Evolutionary conservation across 2,888 invertebrate genomes (phyloP).

Genomic region (Nemoura dubitans): DNA sequence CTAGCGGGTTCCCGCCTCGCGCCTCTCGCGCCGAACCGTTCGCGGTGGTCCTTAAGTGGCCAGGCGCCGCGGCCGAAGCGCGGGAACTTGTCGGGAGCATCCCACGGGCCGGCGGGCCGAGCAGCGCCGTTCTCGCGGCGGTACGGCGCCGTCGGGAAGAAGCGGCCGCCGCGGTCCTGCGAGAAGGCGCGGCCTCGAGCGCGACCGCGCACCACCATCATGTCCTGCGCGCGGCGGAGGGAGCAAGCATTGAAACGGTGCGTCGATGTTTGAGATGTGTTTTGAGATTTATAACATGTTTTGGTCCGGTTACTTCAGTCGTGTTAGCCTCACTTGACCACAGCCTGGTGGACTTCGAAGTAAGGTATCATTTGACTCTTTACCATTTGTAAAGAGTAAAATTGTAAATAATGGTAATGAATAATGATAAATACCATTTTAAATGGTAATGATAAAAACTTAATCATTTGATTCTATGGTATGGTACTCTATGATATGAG

Average conservation of each 20-base stretch:
- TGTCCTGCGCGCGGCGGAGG: constrained; percentile 51
- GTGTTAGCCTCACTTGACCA: no score
- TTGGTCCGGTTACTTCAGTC: no score
- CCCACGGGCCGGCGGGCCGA: constrained; percentile 44
- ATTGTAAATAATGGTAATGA: no score
- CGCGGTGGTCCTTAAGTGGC: constrained; percentile 30
- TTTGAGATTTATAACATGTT: no score
- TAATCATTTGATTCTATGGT: no score
- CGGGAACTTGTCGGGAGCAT: constrained; percentile 42
- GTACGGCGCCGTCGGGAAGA: constrained; percentile 50
- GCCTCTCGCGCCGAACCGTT: neutral
- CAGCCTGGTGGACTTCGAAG: no score
- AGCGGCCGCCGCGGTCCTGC: constrained; percentile 53
- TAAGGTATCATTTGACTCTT: no score
- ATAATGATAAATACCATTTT: no score
- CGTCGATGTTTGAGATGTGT: no score
- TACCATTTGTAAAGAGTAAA: no score
- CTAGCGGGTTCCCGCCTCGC: constrained; percentile 12
- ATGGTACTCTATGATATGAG: no score
- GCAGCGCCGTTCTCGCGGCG: constrained; percentile 48
- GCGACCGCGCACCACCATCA: constrained; percentile 53
- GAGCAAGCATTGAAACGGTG: neutral
- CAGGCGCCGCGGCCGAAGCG: constrained; percentile 26
- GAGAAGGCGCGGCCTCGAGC: constrained; percentile 54
- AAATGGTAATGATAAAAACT: no score